Base-by-base conservation (phyloP, 2,113 vertebrate genomes). In the Hyla sarda region DNA sequence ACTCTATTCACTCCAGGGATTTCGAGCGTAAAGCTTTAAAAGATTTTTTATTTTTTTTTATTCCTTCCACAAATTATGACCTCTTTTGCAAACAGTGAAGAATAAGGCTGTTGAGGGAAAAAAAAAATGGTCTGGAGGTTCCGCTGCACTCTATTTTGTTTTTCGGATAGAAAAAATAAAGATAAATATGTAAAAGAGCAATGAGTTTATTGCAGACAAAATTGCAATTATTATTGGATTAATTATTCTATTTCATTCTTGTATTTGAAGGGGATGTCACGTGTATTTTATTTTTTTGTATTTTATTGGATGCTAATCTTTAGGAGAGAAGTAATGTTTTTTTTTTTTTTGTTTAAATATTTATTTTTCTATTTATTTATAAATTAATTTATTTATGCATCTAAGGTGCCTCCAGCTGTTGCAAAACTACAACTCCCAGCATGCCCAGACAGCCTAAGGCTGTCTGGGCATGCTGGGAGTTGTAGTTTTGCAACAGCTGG, bases 1-100 rank as follows among this genome's bases (percentile, higher is more conserved):
- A 90, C 93, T 90, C 92, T 90, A 92, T 94, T 95, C 95, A 92
- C 90, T 95, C 92, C 58, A 78, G 94, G 93, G 93, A 94, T 58
- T 85, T 56, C 82, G 90, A 90, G 92, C 92, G 89, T 91, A 91
- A 92, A 90, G 92, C 92, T 90, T 90, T 89, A 83, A 89, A 90
- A 90, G 87, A 79, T 76, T 74, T 83, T n/a, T n/a, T n/a, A n/a
- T n/a, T n/a, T n/a, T n/a, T n/a, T n/a, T n/a, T 90, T 88, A 72
- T 60, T 67, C 88, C 87, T 90, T 88, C 87, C 87, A 89, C 89
- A 88, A 87, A 89, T 88, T 87, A 75, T 65, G 85, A 84, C 84
- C 45, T 83, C 81, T 84, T 73, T 82, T 56, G 23, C 72, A 72
- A 90, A 48, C 1, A 72, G 87, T 73, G 85, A 75, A 5, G 1